phyloP scores from a whole-genome alignment of 1,140 invertebrate species.

The Stegodyphus dumicola region DNA sequence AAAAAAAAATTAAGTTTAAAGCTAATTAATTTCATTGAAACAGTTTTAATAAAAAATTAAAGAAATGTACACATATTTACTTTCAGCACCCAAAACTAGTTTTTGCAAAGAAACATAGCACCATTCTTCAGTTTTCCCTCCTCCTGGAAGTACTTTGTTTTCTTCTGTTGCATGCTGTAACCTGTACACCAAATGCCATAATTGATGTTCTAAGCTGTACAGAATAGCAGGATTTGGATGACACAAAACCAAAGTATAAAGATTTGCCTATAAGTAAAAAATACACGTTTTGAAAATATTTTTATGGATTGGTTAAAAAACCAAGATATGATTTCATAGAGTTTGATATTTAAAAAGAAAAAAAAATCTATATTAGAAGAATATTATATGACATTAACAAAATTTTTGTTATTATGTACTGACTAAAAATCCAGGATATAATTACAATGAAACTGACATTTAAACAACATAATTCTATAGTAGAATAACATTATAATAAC shows the following conservation, averaged over 20 bases:
- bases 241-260: conserved; percentile 16
- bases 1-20: not conserved
- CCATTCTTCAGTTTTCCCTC: conserved; percentile 38
- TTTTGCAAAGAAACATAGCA: not conserved
- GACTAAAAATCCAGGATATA: not conserved
- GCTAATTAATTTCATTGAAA: not conserved
- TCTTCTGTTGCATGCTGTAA: conserved; percentile 2
- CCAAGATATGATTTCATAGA: not conserved
- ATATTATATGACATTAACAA: not conserved
- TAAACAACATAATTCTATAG: not conserved
- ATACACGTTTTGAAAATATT: not conserved
- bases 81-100: not conserved
- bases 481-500: not conserved
- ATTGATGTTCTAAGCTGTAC: conserved; percentile 21
- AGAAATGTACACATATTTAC: not conserved
- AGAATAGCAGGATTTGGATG: conserved; percentile 26
- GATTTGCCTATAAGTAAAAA: not conserved
- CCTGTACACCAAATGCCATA: conserved; percentile 28
- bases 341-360: not conserved
- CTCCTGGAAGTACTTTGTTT: conserved; percentile 11
- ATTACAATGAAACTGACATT: not conserved
- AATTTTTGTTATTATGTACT: not conserved
- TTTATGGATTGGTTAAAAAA: not conserved
- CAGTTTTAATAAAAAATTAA: not conserved
- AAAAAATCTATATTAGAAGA: not conserved